Base-by-base conservation (phyloP, 2,888 invertebrate genomes). In the Plebejus argus region DNA sequence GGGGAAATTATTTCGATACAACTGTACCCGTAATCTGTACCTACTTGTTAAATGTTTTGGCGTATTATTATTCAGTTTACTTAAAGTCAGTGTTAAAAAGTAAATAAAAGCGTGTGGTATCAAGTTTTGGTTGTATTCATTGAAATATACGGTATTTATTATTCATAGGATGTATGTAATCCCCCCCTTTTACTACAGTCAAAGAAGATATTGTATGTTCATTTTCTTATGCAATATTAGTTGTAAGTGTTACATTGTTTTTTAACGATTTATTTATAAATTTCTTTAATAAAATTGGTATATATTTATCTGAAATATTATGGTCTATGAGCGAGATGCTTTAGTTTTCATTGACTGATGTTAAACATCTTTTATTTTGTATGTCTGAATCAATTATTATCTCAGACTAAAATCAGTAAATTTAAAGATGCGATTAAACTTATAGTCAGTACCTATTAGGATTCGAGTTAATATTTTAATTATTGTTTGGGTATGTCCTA, bases 161-260 rank as follows among this genome's bases (percentile, higher is more conserved):
- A 53, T 53, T 45, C 7, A 10, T 12, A 45, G 45, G 2, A 10
- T 45, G 45, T 45, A 45, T 45, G 12, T 15, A 15, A 66, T 15
- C 5, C 23, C 23, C 61, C 20, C 61, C 28, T 33, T 66, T 66
- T 15, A 28, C 66, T 66, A 66, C 66, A 66, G 66, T 66, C 23
- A 49, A 49, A 53, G 45, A 53, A 76, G 82, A 83, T 81, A 84
- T 84, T 84, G 85, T 89, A 88, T 89, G 86, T 91, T 92, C 87
- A 88, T 89, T 89, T 90, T 92, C 91, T 91, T 92, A 93, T 93
- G 94, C 94, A 94, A 94, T 94, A 93, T 89, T 94, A 93, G 94
- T 85, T 90, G 83, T 94, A 94, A 94, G 94, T 94, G 94, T 93
- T 94, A 91, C 91, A 91, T 93, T 93, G 90, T 93, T 94, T 92